Conservation (phyloP, 2,797 vertebrate genomes). For the Apogon talboti region DNA sequence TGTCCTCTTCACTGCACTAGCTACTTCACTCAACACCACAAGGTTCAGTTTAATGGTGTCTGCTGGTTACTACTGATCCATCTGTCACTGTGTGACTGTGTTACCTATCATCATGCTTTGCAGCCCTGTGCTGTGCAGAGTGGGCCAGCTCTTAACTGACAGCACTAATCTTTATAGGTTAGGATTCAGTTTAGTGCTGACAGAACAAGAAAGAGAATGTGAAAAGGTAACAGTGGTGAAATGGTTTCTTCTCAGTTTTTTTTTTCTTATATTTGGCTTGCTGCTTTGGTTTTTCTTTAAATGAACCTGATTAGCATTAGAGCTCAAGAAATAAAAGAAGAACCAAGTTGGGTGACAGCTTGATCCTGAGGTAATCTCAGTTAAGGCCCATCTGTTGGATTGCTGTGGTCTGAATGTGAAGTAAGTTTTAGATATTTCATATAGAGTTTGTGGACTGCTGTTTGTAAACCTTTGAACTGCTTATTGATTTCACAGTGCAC, state of each 20-base stretch:
- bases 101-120: conserved; percentile 62
- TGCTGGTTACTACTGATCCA: conserved; percentile 74
- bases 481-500: conserved; percentile 13
- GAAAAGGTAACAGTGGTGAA: conserved; percentile 28
- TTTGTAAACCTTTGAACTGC: conserved; percentile 29
- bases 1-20: conserved; percentile 70
- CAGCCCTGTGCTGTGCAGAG: conserved; percentile 32
- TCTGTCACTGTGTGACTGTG: conserved; percentile 69
- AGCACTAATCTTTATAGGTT: conserved; percentile 53
- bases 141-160: conserved; percentile 59
- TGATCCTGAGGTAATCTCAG: conserved; percentile 49
- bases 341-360: conserved; percentile 35
- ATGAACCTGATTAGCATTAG: conserved; percentile 42
- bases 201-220: conserved; percentile 38
- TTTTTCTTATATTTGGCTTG: conserved; percentile 29
- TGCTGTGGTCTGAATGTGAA: conserved; percentile 35
- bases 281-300: conserved; percentile 18
- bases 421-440: conserved; percentile 33
- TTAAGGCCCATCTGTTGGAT: conserved; percentile 37
- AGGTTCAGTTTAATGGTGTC: conserved; percentile 75
- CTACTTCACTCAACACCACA: conserved; percentile 70
- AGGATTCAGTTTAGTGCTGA: conserved; percentile 46
- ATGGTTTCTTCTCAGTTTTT: conserved; percentile 25
- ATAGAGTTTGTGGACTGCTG: conserved; percentile 16
- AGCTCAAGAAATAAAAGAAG: conserved; percentile 41